phyloP scores from a whole-genome alignment of 2,797 vertebrate species.

The Sciaenops ocellatus region DNA sequence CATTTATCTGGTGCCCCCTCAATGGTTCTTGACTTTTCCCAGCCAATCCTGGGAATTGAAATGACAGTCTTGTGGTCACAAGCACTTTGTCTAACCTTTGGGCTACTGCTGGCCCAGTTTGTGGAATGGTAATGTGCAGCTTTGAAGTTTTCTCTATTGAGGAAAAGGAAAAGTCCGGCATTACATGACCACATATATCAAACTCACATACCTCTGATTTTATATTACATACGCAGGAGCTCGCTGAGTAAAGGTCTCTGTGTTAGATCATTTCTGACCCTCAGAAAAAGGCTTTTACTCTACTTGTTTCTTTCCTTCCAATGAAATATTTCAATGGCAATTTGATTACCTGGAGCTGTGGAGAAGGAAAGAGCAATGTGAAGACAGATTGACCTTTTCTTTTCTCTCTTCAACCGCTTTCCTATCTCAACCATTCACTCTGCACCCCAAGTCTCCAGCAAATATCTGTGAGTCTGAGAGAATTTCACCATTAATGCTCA shows the following conservation, averaged over 20 bases:
- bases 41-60: constrained; percentile 17
- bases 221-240: constrained; percentile 9
- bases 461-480: constrained; percentile 23
- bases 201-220: constrained; percentile 17
- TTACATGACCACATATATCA: constrained; percentile 14
- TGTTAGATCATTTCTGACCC: constrained; percentile 37
- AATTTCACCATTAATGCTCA: constrained; percentile 27
- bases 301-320: constrained; percentile 41
- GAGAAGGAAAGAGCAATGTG: constrained; percentile 59
- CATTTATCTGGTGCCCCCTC: neutral
- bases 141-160: constrained; percentile 45
- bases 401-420: constrained; percentile 4
- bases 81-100: constrained; percentile 54
- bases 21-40: constrained; percentile 5
- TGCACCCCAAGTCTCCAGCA: neutral
- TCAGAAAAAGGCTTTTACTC: constrained; percentile 33
- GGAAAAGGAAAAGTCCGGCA: constrained; percentile 9
- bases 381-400: constrained; percentile 64
- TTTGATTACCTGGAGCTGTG: constrained; percentile 57
- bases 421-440: constrained; percentile 23
- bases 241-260: constrained; percentile 25
- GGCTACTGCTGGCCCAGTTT: constrained; percentile 47
- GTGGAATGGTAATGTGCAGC: constrained; percentile 55
- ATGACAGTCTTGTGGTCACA: constrained; percentile 34
- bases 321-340: constrained; percentile 55